phyloP scores from a whole-genome alignment of 2,797 vertebrate genomes.

The Agapornis canus region DNA sequence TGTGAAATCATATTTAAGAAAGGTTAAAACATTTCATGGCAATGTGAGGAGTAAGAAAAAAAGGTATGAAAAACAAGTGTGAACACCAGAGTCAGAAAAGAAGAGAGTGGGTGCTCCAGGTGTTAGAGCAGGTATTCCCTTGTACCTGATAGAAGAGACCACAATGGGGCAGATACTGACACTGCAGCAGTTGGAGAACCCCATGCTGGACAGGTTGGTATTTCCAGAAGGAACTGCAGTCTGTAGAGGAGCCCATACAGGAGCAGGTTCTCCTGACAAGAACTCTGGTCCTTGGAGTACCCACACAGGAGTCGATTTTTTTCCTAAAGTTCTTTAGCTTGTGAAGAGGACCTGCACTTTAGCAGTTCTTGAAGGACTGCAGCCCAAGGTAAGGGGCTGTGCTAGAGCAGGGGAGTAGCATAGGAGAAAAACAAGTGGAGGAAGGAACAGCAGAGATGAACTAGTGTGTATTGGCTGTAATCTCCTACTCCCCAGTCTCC shows the following conservation, averaged over 20 bases:
- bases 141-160: not conserved
- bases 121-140: not conserved
- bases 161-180: not conserved
- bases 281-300: not conserved
- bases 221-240: not conserved
- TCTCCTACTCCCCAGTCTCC: accelerated
- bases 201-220: not conserved
- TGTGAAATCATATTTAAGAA: not conserved
- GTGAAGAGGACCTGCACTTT: not conserved
- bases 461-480: not conserved
- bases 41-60: not conserved
- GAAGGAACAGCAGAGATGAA: not conserved
- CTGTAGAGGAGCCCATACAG: not conserved
- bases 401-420: not conserved
- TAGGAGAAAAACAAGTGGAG: not conserved
- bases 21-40: not conserved
- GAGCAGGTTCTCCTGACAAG: not conserved
- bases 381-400: not conserved
- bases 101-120: not conserved
- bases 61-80: not conserved
- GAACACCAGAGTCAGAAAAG: not conserved
- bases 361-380: not conserved
- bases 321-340: not conserved
- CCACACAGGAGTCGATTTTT: not conserved
- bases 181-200: not conserved